Evolutionary conservation across 2,113 vertebrate genomes (phyloP), one percentile per base, ranked within the genome.

Genomic region (Sarotherodon lohbergeri): DNA sequence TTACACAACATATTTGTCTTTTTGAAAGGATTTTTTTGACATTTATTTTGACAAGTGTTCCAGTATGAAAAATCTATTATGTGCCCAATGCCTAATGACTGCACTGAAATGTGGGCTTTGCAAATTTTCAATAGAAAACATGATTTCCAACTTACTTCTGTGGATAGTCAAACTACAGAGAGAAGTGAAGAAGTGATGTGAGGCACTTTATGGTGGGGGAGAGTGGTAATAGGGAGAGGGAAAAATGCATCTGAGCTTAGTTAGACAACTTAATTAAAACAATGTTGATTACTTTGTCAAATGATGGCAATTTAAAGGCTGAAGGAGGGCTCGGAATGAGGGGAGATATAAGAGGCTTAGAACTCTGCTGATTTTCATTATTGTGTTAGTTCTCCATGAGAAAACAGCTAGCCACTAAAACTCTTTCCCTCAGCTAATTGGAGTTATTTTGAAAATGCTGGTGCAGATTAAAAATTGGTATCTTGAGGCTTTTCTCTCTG

Each of bases 201-300:
- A 59, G 80, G 22, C 39, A 61, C 57, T 3, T 56, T 22, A 39
- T n/a, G 83, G 81, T 48, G 63, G 43, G 16, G 32, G n/a, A 54
- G 41, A 63, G 71, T 48, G 81, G 24, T 82, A 79, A 82, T 63
- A 36, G 34, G 46, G 29, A 80, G 55, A 59, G 81, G 81, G 57
- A 34, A 57, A 87, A 87, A 88, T 82, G 36, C 84, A 92, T 89
- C 81, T 83, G 73, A 36, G 54, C 66, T 54, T 82, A 90, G 78
- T 83, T 57, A 48, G 88, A 91, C 87, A 90, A 88, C 79, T 92
- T 92, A 89, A 93, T 93, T 91, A 93, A 93, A 94, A 93, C 85
- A 87, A 90, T 89, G 93, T 86, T 89, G 89, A 92, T 92, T 87
- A 85, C 86, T 90, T 83, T 83, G 83, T 84, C 78, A 90, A 93